Evolutionary conservation across 2,797 vertebrate species (phyloP), one percentile per base, ranked within the genome.

Genomic region (Choloepus didactylus): DNA sequence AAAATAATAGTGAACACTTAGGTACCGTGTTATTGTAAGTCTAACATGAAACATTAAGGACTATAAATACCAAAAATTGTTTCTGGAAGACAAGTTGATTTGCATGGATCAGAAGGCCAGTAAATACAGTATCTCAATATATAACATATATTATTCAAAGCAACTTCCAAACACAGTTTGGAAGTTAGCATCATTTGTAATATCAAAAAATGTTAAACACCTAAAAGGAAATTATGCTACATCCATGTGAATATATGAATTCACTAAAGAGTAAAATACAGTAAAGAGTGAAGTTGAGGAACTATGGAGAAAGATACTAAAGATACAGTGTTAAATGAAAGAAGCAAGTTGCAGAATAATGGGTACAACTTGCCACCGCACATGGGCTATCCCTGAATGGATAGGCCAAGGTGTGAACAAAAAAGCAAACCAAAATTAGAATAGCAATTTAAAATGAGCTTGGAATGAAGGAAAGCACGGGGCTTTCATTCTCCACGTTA

Each of bases 11-110:
- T 76, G n/a, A 56, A 64, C 18, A 56, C 29, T 72, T 85, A 82
- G 31, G 23, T 66, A 31, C 3, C 21, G 10, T 51, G 54, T 38
- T 49, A 70, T 41, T 72, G 1, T 14, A 90, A 70, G 51, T 35
- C 83, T 72, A 96, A 85, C 14, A 79, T 75, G 51, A 93, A 88
- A 66, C 49, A 49, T 64, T 70, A 91, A 59, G 31, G 19, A 70
- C 7, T 59, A 72, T 46, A 88, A 85, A 85, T 25, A 81, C 59
- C 35, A 16, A 23, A 87, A 93, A 72, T 75, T 91, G 64, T 69
- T 96, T 93, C 60, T 59, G 2, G 73, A 62, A 82, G 19, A 80
- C 87, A 87, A 73, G 51, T 1, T 75, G 60, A 82, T 64, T 29
- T 81, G 27, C 14, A 93, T 51, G 64, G 27, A 87, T 23, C 5